Conservation (phyloP, 2,113 vertebrate genomes). For the Phrynocephalus versicolor region DNA sequence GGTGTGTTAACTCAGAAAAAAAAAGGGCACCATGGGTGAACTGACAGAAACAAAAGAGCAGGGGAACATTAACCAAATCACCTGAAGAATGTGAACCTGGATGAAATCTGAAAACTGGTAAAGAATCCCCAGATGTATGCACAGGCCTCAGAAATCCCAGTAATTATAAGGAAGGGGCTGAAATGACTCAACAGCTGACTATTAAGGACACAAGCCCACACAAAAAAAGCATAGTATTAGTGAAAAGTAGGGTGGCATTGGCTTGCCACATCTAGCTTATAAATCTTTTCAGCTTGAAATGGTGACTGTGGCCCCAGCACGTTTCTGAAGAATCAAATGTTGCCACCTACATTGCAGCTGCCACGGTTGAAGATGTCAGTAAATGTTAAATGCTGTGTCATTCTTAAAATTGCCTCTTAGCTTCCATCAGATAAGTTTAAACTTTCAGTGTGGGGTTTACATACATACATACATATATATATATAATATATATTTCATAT, state of each 20-base stretch:
- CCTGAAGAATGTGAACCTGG: background rate
- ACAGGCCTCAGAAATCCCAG: conserved; percentile 20
- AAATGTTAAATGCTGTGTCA: conserved; percentile 62
- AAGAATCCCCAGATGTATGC: conserved; percentile 2
- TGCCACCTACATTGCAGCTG: conserved; percentile 75
- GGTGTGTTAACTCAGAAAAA: conserved; percentile 50
- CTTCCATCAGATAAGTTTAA: conserved; percentile 74
- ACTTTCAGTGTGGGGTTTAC: conserved; percentile 80
- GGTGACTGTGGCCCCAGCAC: conserved; percentile 71
- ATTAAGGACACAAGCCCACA: conserved; percentile 46
- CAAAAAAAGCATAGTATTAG: conserved; percentile 38
- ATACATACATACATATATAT: conserved; percentile 63
- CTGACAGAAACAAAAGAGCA: conserved; percentile 24
- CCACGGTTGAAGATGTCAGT: conserved; percentile 72
- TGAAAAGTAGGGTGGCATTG: conserved; percentile 69
- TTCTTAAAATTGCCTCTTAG: conserved; percentile 76
- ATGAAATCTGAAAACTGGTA: conserved; percentile 13
- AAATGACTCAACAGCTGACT: conserved; percentile 63
- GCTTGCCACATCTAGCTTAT: conserved; percentile 74
- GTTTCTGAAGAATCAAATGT: conserved; percentile 73
- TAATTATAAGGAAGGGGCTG: conserved; percentile 41
- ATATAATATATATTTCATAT: conserved; percentile 79
- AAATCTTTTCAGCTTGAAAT: conserved; percentile 53
- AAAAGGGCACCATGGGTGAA: conserved; percentile 64
- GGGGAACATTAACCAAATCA: conserved; percentile 19